Percentiles rank a stretch among this genome's conserved stretches.
Evolutionary conservation across 2,888 invertebrate species (phyloP).

Genomic region (Syrista parreyssii): DNA sequence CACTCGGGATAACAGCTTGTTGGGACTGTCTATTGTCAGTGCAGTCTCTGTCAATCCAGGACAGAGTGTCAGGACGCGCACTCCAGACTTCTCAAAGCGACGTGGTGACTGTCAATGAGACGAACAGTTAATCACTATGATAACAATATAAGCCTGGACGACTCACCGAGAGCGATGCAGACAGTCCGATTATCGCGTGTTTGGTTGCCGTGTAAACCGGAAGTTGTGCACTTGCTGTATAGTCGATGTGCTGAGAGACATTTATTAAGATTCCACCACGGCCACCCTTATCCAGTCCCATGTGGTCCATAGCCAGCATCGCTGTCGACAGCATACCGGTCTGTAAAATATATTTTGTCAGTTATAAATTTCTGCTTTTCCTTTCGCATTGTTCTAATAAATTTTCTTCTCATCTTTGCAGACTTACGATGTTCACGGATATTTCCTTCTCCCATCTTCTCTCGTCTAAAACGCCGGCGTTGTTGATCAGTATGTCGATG

Average conservation of each 20-base stretch:
- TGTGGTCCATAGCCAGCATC: conserved; percentile 60
- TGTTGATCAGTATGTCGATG: conserved; percentile 82
- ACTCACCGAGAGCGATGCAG: conserved; percentile 52
- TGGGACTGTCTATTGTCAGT: conserved; percentile 55
- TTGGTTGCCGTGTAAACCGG: conserved; percentile 64
- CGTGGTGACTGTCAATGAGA: conserved; percentile 40
- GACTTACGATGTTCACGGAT: conserved; percentile 79
- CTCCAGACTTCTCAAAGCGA: conserved; percentile 57
- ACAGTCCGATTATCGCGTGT: conserved; percentile 58
- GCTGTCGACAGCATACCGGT: conserved; percentile 56
- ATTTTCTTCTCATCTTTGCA: neutral
- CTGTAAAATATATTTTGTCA: conserved; percentile 28
- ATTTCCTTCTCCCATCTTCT: conserved; percentile 80
- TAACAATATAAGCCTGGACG: too few species aligned
- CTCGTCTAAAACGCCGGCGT: conserved; percentile 83
- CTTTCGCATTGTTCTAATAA: too few species aligned
- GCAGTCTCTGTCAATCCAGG: conserved; percentile 64
- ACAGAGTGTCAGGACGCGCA: conserved; percentile 61
- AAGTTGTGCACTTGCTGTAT: conserved; percentile 46
- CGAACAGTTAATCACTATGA: too few species aligned
- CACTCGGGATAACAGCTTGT: conserved; percentile 53
- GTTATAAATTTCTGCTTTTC: neutral
- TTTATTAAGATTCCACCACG: conserved; percentile 67
- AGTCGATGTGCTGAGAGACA: conserved; percentile 66
- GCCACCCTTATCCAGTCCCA: conserved; percentile 62